Conservation (phyloP, 53 echinoderm and acorn worm species). For the Astropecten irregularis region DNA sequence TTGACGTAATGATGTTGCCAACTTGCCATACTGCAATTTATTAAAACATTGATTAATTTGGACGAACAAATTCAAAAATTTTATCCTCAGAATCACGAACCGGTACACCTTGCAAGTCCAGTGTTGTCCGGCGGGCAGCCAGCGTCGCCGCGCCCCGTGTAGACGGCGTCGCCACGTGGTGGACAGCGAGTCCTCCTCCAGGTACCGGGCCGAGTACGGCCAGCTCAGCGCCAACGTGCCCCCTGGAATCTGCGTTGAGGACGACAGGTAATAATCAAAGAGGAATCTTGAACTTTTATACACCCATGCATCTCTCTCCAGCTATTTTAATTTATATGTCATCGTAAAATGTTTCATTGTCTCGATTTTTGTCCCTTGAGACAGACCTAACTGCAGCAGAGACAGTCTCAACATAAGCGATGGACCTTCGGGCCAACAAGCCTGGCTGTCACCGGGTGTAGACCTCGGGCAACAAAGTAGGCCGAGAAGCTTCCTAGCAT, state of each 20-base stretch:
- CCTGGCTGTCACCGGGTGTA: background rate
- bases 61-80: too few relatives aligned
- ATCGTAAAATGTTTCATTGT: too few relatives aligned
- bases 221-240: background rate
- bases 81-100: background rate
- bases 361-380: too few relatives aligned
- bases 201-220: background rate
- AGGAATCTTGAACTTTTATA: too few relatives aligned
- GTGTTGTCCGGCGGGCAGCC: background rate
- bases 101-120: background rate
- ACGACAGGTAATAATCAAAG: background rate
- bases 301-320: too few relatives aligned
- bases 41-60: too few relatives aligned
- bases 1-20: too few relatives aligned
- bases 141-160: background rate
- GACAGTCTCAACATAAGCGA: background rate
- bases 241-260: background rate
- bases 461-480: background rate
- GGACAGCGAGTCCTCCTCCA: background rate
- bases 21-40: too few relatives aligned
- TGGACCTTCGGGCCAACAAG: background rate
- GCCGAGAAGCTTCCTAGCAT: constrained; percentile 7
- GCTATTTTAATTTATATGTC: too few relatives aligned
- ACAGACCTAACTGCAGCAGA: background rate
- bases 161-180: background rate